Evolutionary conservation across 2,113 vertebrate genomes (phyloP), one percentile per base, ranked within the genome.

Genomic region (Guaruba guarouba): DNA sequence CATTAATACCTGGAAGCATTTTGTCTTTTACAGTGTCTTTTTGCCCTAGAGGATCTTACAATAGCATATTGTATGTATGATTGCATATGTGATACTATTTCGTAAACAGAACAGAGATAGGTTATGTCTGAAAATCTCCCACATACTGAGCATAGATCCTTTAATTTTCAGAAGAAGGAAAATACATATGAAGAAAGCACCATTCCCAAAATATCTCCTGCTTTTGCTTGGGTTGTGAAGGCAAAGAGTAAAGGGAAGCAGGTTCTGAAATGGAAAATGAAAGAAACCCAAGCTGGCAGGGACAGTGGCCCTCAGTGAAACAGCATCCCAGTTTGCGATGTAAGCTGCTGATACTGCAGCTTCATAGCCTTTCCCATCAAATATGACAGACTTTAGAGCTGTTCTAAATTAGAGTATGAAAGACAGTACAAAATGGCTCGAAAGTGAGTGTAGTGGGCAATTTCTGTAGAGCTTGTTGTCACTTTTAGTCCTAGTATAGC

Each of bases 321-420:
- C 67, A 61, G 82, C 75, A 63, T 86, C 82, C 90, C 54, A 35
- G 86, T 94, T 94, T 79, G 71, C 86, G 92, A 81, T 86, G 93
- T 51, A 49, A 81, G 63, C 64, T 93, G 92, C 96, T 95, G 91
- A 87, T 92, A 82, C 10, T 92, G 93, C 84, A 93, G 75, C 93
- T 90, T 92, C 63, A 18, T 90, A 95, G 77, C 86, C 73, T 92
- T 95, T 96, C 85, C 85, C 93, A 91, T 97, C 97, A 97, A 70
- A 93, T 73, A 35, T 96, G 93, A 96, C 97, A 98, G 86, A 76
- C 81, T 97, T 97, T 94, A 93, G 55, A 92, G 93, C 70, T 57
- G 81, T 37, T 84, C 94, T 92, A 90, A 97, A 93, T 96, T 93
- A 94, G 86, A 91, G 82, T 29, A 85, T 55, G 76, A 90, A 94